These are phyloP conservation scores for Conger conger DNA, from an alignment of 2,113 vertebrate genomes.

Conservation along the genomic window DNA sequence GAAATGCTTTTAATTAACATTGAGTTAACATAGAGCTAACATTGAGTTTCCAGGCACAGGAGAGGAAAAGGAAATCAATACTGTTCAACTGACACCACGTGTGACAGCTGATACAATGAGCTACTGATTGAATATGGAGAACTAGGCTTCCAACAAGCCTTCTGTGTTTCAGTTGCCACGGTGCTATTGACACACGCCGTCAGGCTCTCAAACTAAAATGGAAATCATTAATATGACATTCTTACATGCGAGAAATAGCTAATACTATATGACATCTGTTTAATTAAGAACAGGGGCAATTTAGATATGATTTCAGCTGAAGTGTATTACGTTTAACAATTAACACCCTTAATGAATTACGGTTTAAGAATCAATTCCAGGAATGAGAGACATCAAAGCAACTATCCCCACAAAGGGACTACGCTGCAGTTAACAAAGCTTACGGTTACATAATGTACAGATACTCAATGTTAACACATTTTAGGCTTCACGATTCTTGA, in stretches of 20 bases:
- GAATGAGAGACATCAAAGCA: background rate
- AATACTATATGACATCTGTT: constrained; percentile 33
- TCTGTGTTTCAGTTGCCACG: constrained; percentile 14
- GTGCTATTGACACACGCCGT: constrained; percentile 19
- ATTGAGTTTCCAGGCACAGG: constrained; percentile 7
- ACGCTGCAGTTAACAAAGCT: background rate
- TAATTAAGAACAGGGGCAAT: constrained; percentile 26
- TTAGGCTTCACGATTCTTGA: constrained; percentile 45
- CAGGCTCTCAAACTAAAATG: constrained; percentile 1
- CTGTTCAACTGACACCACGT: constrained; percentile 24
- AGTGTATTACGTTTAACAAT: constrained; percentile 25
- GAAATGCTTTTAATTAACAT: constrained; percentile 10
- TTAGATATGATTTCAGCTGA: constrained; percentile 22
- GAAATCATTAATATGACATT: constrained; percentile 19
- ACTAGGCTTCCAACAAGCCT: constrained; percentile 17
- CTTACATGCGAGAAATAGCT: constrained; percentile 21
- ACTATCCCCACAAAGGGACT: background rate
- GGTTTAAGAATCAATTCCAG: constrained; percentile 27
- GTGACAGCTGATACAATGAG: constrained; percentile 28
- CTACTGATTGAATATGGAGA: constrained; percentile 20
- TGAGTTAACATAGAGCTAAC: background rate
- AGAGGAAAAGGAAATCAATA: constrained; percentile 27
- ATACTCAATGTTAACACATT: constrained; percentile 36
- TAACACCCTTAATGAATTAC: constrained; percentile 27
- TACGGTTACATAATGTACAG: constrained; percentile 19